Evolutionary conservation across 2,888 invertebrate species (phyloP).

Genomic region (Ferrisia virgata): DNA sequence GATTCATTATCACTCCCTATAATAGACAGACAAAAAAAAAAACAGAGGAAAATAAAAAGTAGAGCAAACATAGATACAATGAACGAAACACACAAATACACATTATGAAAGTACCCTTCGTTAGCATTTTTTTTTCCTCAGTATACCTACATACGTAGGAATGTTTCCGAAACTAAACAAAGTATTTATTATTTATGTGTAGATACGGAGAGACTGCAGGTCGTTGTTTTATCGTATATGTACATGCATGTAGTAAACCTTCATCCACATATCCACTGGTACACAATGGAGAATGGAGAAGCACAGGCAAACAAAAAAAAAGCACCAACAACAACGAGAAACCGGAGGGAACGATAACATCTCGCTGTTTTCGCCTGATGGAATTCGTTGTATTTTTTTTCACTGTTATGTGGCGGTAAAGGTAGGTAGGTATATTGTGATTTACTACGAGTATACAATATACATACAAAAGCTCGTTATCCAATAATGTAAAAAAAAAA

Average conservation of each 20-base stretch:
- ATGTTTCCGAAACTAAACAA: conserved; percentile 10
- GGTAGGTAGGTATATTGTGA: background rate
- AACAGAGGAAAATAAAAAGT: background rate
- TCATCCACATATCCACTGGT: background rate
- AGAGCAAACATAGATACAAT: background rate
- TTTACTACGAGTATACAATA: background rate
- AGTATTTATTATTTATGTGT: conserved; percentile 23
- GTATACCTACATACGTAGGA: background rate
- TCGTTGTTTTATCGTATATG: background rate
- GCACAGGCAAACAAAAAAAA: background rate
- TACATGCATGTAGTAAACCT: background rate
- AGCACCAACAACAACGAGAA: background rate
- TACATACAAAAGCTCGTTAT: conserved; percentile 1
- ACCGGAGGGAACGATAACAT: conserved; percentile 29
- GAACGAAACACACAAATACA: background rate
- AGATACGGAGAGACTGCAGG: background rate
- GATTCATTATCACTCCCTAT: conserved; percentile 74
- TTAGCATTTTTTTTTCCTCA: background rate
- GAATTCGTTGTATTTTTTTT: background rate
- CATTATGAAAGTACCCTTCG: background rate
- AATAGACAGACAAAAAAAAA: conserved; percentile 51
- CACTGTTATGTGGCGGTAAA: background rate
- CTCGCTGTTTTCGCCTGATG: conserved; percentile 11
- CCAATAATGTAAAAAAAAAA: conserved; percentile 15
- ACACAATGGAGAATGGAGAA: background rate